Evolutionary conservation across 1,140 invertebrate species (phyloP).

Genomic region (Papilio polyxenes): DNA sequence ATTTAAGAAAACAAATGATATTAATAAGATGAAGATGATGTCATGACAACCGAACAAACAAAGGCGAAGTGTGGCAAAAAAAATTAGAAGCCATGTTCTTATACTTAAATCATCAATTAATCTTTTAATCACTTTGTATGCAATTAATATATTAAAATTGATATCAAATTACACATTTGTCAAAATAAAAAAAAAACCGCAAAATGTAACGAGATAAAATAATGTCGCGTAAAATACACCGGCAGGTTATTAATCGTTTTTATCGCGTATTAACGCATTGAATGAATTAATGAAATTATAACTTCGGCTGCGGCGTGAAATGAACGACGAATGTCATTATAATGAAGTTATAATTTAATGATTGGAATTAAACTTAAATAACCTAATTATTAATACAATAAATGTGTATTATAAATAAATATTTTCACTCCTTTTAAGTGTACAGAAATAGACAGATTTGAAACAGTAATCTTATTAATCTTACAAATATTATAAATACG

Average conservation of each 20-base stretch:
- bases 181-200: not conserved
- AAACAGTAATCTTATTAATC: not conserved
- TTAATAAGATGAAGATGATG: not conserved
- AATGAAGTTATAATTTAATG: constrained; percentile 24
- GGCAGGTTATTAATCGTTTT: constrained; percentile 30
- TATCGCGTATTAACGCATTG: constrained; percentile 24
- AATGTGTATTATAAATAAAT: not conserved
- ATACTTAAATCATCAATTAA: not conserved
- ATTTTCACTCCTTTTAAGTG: not conserved
- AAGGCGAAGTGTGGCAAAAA: not conserved
- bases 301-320: not conserved
- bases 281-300: constrained; percentile 35
- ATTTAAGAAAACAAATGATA: no score
- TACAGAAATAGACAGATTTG: not conserved
- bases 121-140: not conserved
- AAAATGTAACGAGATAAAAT: constrained; percentile 13
- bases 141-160: not conserved
- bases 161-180: not conserved
- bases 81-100: not conserved
- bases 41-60: not conserved
- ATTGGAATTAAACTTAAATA: constrained; percentile 28
- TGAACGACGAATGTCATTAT: not conserved
- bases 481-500: no score
- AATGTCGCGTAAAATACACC: not conserved
- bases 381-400: not conserved